These are phyloP conservation scores for Anguilla japonica DNA, from an alignment of 2,113 vertebrate genomes.

Conservation along the genomic window DNA sequence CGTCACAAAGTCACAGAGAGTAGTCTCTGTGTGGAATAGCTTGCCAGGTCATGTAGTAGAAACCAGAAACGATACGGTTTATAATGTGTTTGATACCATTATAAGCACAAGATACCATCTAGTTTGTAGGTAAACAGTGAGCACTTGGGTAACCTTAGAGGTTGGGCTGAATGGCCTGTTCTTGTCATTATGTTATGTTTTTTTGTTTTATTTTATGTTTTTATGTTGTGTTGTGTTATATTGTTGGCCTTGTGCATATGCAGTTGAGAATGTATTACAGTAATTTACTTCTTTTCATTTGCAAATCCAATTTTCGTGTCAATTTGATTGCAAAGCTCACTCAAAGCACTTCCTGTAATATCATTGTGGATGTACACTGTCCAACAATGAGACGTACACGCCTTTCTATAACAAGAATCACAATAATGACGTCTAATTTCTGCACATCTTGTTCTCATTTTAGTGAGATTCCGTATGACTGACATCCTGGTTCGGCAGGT, in stretches of 20 bases:
- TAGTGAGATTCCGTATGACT: neutral
- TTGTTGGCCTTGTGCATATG: neutral
- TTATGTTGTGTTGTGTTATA: neutral
- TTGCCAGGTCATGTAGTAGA: neutral
- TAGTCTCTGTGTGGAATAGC: neutral
- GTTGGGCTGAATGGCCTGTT: no score
- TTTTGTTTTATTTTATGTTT: no score
- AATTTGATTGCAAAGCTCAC: neutral
- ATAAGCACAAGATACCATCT: no score
- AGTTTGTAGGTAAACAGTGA: no score
- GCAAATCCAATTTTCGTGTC: neutral
- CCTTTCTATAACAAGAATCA: neutral
- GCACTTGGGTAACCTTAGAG: no score
- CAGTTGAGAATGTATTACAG: neutral
- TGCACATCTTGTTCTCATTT: neutral
- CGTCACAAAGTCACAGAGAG: neutral
- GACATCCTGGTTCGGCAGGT: neutral
- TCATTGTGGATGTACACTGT: neutral
- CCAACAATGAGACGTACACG: neutral
- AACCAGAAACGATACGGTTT: no score
- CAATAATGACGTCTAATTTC: neutral
- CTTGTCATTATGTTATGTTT: no score
- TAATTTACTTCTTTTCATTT: neutral
- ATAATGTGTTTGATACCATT: no score
- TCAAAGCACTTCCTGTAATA: neutral